Evolutionary conservation across 2,888 invertebrate species (phyloP).

Genomic region (Eugnorisma glareosa): DNA sequence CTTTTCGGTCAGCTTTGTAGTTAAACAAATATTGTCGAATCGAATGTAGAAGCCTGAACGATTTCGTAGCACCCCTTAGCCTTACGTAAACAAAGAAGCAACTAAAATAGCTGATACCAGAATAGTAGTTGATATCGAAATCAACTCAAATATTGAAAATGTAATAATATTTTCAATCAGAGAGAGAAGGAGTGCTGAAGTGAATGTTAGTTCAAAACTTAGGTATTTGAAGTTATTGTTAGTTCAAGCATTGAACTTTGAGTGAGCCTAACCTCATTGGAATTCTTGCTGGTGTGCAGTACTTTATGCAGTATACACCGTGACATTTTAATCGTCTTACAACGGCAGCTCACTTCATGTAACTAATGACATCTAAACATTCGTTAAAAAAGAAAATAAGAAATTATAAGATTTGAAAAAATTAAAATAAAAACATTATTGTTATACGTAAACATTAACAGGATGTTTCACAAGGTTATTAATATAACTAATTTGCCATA

Average conservation of each 20-base stretch:
- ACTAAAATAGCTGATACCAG: background rate
- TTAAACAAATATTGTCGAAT: no score
- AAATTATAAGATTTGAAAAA: no score
- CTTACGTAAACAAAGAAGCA: background rate
- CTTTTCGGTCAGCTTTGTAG: background rate
- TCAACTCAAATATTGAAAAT: slow-evolving; percentile 14
- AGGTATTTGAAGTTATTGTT: slow-evolving; percentile 11
- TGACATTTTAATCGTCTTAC: no score
- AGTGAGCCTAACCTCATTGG: no score
- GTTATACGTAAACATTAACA: no score
- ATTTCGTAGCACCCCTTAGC: background rate
- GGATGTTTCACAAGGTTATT: no score
- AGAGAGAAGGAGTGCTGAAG: background rate
- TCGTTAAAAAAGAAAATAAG: no score
- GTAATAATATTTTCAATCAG: slow-evolving; percentile 15
- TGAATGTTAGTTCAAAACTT: slow-evolving; percentile 24
- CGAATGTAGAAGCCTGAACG: background rate
- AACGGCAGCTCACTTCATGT: no score
- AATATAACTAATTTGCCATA: no score
- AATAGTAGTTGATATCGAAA: slow-evolving; percentile 1
- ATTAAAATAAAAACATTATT: no score
- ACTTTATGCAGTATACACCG: no score
- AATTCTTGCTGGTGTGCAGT: background rate
- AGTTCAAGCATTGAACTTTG: slow-evolving; percentile 16
- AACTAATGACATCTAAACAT: no score